Evolutionary conservation across 1,140 invertebrate species (phyloP).

Genomic region (Drosophila seguyi): DNA sequence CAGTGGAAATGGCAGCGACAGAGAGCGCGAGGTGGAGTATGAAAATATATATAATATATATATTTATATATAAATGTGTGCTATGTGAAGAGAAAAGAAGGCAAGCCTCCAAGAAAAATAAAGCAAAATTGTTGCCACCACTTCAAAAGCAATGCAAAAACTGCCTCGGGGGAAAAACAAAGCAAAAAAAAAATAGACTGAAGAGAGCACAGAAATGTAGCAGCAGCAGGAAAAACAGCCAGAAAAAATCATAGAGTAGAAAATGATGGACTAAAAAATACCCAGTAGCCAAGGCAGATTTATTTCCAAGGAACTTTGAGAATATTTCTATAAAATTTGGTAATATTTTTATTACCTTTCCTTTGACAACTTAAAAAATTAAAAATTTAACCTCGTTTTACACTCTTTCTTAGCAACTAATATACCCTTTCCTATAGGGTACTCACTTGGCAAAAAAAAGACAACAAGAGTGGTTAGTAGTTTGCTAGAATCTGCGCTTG

Average conservation of each 20-base stretch:
- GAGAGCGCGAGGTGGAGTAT: too few relatives aligned
- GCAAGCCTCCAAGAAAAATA: constrained; percentile 9
- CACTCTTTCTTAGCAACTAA: neutral
- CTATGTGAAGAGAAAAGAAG: neutral
- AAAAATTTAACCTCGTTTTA: neutral
- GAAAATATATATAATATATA: neutral
- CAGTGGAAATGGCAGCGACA: constrained; percentile 31
- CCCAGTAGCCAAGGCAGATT: neutral
- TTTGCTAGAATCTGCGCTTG: constrained; percentile 49
- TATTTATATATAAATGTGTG: neutral
- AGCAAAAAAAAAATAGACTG: too few relatives aligned
- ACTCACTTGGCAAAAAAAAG: neutral
- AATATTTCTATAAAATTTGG: too few relatives aligned
- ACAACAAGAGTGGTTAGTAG: constrained; percentile 1
- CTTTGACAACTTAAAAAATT: neutral
- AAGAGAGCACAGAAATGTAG: constrained; percentile 2
- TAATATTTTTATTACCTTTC: neutral
- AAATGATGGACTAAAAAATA: neutral
- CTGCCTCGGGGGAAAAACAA: constrained; percentile 26
- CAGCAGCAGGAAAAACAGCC: constrained; percentile 2
- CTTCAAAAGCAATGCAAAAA: constrained; percentile 52
- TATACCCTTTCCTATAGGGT: neutral
- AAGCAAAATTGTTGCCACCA: constrained; percentile 41
- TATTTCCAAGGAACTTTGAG: neutral
- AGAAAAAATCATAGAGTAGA: neutral